A percentile compares a stretch with the other conserved stretches of the same genome.
Conservation (phyloP, 1,140 invertebrate genomes). For the Zaprionus kolodkinae region DNA sequence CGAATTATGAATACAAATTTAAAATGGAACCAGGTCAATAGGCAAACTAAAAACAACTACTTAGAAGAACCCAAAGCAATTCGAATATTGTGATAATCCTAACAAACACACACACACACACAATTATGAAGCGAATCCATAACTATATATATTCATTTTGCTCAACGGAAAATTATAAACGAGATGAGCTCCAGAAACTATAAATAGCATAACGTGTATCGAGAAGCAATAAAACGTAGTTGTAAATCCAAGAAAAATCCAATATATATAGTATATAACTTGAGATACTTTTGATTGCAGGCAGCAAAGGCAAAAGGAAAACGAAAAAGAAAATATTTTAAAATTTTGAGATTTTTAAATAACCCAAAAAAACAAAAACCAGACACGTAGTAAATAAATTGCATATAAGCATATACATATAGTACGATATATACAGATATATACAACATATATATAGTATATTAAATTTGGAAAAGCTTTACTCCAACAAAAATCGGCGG, state of each 20-base stretch:
- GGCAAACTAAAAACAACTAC: conserved; percentile 11
- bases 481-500: conserved; percentile 50
- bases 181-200: conserved; percentile 68
- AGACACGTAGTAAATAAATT: conserved; percentile 46
- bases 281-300: conserved; percentile 33
- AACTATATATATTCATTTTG: conserved; percentile 65
- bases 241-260: conserved; percentile 53
- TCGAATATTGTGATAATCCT: conserved; percentile 76
- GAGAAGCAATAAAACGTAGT: conserved; percentile 84
- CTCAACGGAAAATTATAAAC: conserved; percentile 57
- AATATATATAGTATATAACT: conserved; percentile 36
- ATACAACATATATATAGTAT: conserved; percentile 31
- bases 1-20: conserved; percentile 8
- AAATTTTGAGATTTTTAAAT: conserved; percentile 51
- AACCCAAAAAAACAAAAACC: conserved; percentile 27
- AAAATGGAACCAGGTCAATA: conserved; percentile 43
- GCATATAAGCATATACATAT: conserved; percentile 34
- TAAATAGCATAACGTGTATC: conserved; percentile 81
- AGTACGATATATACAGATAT: conserved; percentile 22
- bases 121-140: conserved; percentile 36
- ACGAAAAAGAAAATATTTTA: conserved; percentile 25
- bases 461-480: conserved; percentile 66
- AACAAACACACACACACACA: conserved; percentile 43
- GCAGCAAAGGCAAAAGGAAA: conserved; percentile 19
- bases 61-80: conserved; percentile 68